A percentile compares a stretch with the other conserved stretches of the same genome.
Evolutionary conservation across 1,140 invertebrate species (phyloP).

Genomic region (Drosophila albomicans): DNA sequence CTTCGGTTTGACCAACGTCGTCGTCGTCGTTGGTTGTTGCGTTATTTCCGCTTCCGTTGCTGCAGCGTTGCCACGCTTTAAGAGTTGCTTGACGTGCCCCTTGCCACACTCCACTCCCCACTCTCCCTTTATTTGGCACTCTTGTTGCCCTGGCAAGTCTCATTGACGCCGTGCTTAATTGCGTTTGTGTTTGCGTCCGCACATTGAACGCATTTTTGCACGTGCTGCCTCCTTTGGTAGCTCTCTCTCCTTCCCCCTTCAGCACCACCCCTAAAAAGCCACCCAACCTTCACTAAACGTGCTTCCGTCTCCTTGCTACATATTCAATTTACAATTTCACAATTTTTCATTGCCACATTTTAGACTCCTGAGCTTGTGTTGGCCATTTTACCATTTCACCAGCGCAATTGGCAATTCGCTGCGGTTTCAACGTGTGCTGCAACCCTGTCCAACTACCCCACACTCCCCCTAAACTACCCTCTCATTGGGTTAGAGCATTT

Average conservation of each 20-base stretch:
- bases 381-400: slow-evolving; percentile 32
- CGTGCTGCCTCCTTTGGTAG: slow-evolving; percentile 54
- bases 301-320: not conserved
- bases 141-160: not conserved
- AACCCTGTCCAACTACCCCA: slow-evolving; percentile 33
- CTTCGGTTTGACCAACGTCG: slow-evolving; percentile 61
- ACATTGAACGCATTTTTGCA: slow-evolving; percentile 79
- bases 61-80: slow-evolving; percentile 25
- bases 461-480: not conserved
- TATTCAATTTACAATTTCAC: slow-evolving; percentile 72
- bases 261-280: slow-evolving; percentile 1
- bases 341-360: slow-evolving; percentile 75
- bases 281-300: slow-evolving; percentile 20
- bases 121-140: not conserved
- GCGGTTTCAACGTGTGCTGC: slow-evolving; percentile 65
- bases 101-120: not conserved
- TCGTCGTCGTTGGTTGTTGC: slow-evolving; percentile 53
- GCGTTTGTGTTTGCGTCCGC: slow-evolving; percentile 78
- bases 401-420: slow-evolving; percentile 61
- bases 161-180: slow-evolving; percentile 79
- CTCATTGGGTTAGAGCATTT: slow-evolving; percentile 16
- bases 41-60: slow-evolving; percentile 78
- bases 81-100: not conserved
- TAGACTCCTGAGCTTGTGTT: slow-evolving; percentile 28
- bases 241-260: not conserved